Conservation (phyloP, 2,888 invertebrate genomes). For the Tenthredo livida region DNA sequence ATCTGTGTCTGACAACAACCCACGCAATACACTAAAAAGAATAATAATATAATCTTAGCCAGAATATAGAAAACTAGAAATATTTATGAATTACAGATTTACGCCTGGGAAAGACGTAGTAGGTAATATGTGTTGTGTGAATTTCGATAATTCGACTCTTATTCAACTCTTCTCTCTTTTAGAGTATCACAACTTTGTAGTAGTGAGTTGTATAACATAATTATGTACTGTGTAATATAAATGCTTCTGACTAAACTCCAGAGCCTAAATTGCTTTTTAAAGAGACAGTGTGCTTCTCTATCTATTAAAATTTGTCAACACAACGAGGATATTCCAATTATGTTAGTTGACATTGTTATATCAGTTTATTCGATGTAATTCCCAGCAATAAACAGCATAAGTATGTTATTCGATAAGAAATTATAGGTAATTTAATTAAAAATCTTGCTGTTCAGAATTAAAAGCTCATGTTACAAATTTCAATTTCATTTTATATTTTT, state of each 20-base stretch:
- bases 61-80: conserved; percentile 5
- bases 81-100: conserved; percentile 35
- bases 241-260: conserved; percentile 21
- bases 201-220: background rate
- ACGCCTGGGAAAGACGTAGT: background rate
- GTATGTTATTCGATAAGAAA: conserved; percentile 3
- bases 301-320: background rate
- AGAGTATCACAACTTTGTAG: background rate
- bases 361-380: conserved; percentile 30
- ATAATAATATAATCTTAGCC: conserved; percentile 3
- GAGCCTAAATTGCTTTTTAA: background rate
- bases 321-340: background rate
- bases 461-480: background rate
- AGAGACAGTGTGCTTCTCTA: background rate
- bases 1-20: conserved; percentile 11
- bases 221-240: background rate
- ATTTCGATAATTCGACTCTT: conserved; percentile 21
- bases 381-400: conserved; percentile 40
- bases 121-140: conserved; percentile 27
- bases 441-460: conserved; percentile 6
- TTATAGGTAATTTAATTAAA: background rate
- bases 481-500: background rate
- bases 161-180: background rate
- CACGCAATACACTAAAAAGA: conserved; percentile 22
- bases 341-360: background rate